Conservation (phyloP, 1,140 invertebrate species). For the Magallana ariakensis region DNA sequence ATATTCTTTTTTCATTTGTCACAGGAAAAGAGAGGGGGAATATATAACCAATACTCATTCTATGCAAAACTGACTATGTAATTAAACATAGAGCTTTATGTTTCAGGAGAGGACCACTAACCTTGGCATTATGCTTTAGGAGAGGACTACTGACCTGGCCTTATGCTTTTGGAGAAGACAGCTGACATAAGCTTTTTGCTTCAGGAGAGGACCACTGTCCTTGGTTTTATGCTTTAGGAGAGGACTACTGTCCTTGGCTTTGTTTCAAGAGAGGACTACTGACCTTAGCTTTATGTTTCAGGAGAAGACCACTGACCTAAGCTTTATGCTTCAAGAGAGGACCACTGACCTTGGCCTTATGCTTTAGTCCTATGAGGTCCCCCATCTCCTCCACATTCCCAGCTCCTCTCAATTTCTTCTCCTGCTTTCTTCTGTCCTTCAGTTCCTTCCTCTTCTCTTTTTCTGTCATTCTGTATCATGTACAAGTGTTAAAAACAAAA, state of each 20-base stretch:
- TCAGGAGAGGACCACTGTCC: neutral
- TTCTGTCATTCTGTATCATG: slow-evolving; percentile 59
- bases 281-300: neutral
- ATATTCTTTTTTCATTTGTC: too few relatives aligned
- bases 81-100: too few relatives aligned
- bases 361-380: slow-evolving; percentile 61
- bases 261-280: neutral
- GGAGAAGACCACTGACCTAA: too few relatives aligned
- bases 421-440: slow-evolving; percentile 65
- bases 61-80: too few relatives aligned
- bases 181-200: neutral
- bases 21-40: too few relatives aligned
- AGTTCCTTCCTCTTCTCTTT: slow-evolving; percentile 68
- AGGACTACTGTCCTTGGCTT: neutral
- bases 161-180: too few relatives aligned
- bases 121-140: too few relatives aligned
- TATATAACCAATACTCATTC: too few relatives aligned
- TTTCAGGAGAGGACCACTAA: too few relatives aligned
- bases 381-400: slow-evolving; percentile 71
- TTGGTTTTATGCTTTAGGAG: neutral
- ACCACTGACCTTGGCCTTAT: slow-evolving; percentile 48
- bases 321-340: too few relatives aligned
- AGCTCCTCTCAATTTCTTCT: slow-evolving; percentile 71
- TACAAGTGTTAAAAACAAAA: too few relatives aligned
- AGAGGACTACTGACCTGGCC: too few relatives aligned